Percentiles rank a stretch among this genome's conserved stretches.
These are phyloP conservation scores for Mamestra brassicae DNA, from an alignment of 2,888 invertebrate genomes.

Conservation along the genomic window DNA sequence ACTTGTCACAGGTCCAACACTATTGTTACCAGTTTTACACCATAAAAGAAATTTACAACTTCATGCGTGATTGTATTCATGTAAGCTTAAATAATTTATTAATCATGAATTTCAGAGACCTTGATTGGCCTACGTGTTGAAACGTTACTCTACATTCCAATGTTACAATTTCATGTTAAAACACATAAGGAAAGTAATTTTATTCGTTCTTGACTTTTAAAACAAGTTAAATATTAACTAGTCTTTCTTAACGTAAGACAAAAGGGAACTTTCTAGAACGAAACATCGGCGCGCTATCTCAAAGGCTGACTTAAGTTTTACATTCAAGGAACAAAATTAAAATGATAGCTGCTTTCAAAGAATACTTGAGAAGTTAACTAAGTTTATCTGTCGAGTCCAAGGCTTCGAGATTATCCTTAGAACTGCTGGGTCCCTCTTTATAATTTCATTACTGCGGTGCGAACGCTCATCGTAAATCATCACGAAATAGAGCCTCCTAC, in stretches of 20 bases:
- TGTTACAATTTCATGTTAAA: neutral
- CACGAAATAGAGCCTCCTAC: constrained; percentile 62
- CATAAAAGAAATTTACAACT: constrained; percentile 4
- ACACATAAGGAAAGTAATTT: constrained; percentile 7
- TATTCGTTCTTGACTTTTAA: neutral
- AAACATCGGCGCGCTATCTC: constrained; percentile 47
- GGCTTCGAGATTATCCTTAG: constrained; percentile 47
- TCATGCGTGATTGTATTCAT: constrained; percentile 1
- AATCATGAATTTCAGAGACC: constrained; percentile 4
- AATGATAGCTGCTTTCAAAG: constrained; percentile 52
- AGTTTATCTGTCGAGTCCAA: constrained; percentile 48
- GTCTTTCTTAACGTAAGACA: neutral
- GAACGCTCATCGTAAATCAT: constrained; percentile 68
- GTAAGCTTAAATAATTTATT: neutral
- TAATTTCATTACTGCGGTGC: constrained; percentile 67
- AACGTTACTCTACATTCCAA: constrained; percentile 1
- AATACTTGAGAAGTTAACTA: constrained; percentile 48
- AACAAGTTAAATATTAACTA: constrained; percentile 33
- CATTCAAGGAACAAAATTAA: constrained; percentile 49
- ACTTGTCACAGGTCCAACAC: constrained; percentile 1
- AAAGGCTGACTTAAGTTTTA: constrained; percentile 49
- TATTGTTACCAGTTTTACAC: neutral
- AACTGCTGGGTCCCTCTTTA: constrained; percentile 45
- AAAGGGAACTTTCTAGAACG: constrained; percentile 13
- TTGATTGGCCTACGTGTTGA: constrained; percentile 5